These are phyloP conservation scores for Dasypogon diadema DNA, from an alignment of 2,888 invertebrate genomes.

Conservation along the genomic window DNA sequence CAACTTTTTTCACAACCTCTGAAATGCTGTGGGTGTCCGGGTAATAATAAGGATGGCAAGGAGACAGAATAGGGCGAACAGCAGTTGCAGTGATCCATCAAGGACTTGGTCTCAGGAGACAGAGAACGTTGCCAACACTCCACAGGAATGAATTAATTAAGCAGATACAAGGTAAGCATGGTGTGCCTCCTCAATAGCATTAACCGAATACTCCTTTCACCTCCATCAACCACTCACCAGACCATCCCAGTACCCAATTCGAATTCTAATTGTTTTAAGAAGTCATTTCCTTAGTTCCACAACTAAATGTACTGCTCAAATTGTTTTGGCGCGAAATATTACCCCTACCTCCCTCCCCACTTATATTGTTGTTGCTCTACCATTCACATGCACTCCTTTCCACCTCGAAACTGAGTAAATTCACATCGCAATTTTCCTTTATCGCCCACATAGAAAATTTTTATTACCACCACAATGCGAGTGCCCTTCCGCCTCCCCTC, in stretches of 20 bases:
- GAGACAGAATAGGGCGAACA: neutral
- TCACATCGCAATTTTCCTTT: constrained; percentile 31
- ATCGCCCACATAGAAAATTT: neutral
- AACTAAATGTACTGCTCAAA: neutral
- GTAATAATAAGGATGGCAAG: neutral
- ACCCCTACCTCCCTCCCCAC: too few species aligned
- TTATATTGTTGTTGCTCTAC: neutral
- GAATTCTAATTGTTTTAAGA: neutral
- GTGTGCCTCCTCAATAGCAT: too few species aligned
- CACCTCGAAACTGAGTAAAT: constrained; percentile 13
- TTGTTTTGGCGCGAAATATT: too few species aligned
- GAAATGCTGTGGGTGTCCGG: neutral
- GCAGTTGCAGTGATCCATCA: constrained; percentile 3
- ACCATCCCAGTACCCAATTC: neutral
- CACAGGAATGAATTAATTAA: constrained; percentile 25
- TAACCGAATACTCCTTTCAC: too few species aligned
- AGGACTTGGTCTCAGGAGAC: constrained; percentile 11
- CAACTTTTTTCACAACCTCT: constrained; percentile 16
- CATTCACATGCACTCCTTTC: neutral
- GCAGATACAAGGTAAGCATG: neutral
- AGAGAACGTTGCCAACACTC: too few species aligned
- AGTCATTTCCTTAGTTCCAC: neutral
- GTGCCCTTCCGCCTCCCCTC: neutral
- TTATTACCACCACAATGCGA: neutral
- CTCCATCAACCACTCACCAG: too few species aligned